phyloP scores from a whole-genome alignment of 2,797 vertebrate genomes.

The Phataginus tetradactyla region DNA sequence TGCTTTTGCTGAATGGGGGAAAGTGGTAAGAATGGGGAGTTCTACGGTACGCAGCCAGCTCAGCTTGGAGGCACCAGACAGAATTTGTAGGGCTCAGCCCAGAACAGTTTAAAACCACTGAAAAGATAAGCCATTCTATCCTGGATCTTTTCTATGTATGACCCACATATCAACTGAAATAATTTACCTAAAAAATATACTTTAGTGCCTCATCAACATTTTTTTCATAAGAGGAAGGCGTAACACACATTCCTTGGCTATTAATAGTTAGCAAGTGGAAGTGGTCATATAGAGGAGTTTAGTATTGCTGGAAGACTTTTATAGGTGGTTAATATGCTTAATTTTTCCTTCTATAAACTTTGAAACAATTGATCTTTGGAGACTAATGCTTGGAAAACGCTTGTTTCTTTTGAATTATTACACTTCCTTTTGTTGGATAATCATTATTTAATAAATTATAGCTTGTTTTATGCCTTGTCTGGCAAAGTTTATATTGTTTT shows the following conservation, averaged over 20 bases:
- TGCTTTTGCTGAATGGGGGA: not conserved
- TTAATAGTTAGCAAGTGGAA: not conserved
- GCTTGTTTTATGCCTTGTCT: not conserved
- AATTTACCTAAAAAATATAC: not conserved
- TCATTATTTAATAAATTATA: not conserved
- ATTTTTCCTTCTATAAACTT: not conserved
- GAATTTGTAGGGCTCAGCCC: not conserved
- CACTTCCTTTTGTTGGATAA: not conserved
- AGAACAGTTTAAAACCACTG: not conserved
- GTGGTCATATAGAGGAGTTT: not conserved
- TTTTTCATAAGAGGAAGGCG: not conserved
- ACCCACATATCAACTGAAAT: not conserved
- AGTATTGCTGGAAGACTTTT: not conserved
- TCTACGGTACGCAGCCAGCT: not conserved
- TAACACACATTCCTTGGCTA: not conserved
- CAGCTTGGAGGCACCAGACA: not conserved
- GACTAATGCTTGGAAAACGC: not conserved
- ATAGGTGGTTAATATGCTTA: not conserved
- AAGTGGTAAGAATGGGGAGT: not conserved
- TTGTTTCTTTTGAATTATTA: not conserved
- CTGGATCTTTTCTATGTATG: not conserved
- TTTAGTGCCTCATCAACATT: not conserved
- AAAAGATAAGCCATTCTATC: not conserved
- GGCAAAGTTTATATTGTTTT: not conserved
- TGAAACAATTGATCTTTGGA: constrained; percentile 20